A percentile compares a stretch with the other conserved stretches of the same genome.
phyloP scores from a whole-genome alignment of 2,888 invertebrate species.

The Diadegma fenestrale region DNA sequence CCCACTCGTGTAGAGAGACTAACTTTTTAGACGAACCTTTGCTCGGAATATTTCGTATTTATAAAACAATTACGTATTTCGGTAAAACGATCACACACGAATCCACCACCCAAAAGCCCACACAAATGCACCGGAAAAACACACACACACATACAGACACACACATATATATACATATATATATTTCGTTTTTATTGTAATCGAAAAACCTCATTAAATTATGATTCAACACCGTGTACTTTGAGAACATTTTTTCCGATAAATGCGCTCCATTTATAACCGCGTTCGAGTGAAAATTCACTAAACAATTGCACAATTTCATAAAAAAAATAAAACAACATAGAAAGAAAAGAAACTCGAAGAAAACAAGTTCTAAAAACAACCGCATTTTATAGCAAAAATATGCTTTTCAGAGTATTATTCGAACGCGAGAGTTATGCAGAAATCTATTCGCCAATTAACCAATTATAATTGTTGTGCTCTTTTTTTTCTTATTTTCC shows the following conservation, averaged over 20 bases:
- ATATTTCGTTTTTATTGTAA: constrained; percentile 72
- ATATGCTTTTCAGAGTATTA: constrained; percentile 30
- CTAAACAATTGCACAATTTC: constrained; percentile 67
- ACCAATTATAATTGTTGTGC: constrained; percentile 51
- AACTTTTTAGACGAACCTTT: constrained; percentile 79
- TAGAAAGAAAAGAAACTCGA: constrained; percentile 5
- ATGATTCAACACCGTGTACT: constrained; percentile 59
- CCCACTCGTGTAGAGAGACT: constrained; percentile 78
- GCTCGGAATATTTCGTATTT: constrained; percentile 78
- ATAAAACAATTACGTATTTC: constrained; percentile 74
- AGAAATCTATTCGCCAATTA: constrained; percentile 39
- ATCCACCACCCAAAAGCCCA: constrained; percentile 4
- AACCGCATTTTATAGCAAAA: constrained; percentile 1
- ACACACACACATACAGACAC: constrained; percentile 60
- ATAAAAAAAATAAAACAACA: constrained; percentile 19
- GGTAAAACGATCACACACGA: constrained; percentile 61
- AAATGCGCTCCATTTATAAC: constrained; percentile 37
- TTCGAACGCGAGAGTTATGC: constrained; percentile 43
- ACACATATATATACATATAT: constrained; percentile 68
- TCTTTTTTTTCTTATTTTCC: constrained; percentile 37
- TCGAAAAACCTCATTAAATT: constrained; percentile 70
- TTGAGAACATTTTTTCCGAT: constrained; percentile 52
- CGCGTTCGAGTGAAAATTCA: constrained; percentile 51
- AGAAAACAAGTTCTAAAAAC: constrained; percentile 15
- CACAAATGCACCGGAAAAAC: constrained; percentile 50